Conservation (phyloP, 2,888 invertebrate genomes). For the Drosophila algonquin region DNA sequence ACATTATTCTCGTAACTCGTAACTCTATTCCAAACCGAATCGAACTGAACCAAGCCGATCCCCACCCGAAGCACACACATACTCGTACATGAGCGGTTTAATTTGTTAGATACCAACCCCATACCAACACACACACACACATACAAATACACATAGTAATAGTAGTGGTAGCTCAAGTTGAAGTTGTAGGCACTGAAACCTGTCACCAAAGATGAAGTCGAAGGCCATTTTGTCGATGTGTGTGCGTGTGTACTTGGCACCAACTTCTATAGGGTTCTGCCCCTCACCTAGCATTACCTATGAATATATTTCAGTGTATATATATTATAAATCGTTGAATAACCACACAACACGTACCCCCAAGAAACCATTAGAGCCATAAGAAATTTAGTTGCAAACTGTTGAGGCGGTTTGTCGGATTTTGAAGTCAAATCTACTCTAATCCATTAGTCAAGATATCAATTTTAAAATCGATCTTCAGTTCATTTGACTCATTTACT, state of each 20-base stretch:
- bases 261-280: slow-evolving; percentile 23
- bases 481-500: slow-evolving; percentile 25
- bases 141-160: slow-evolving; percentile 9
- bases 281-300: slow-evolving; percentile 14
- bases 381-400: slow-evolving; percentile 56
- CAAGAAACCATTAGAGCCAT: slow-evolving; percentile 82
- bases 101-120: slow-evolving; percentile 20
- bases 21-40: slow-evolving; percentile 45
- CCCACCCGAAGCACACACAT: slow-evolving; percentile 14
- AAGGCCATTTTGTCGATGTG: slow-evolving; percentile 46
- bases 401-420: slow-evolving; percentile 55
- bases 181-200: slow-evolving; percentile 33
- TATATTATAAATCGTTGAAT: slow-evolving; percentile 12
- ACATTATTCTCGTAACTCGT: slow-evolving; percentile 34
- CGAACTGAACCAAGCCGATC: slow-evolving; percentile 25
- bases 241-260: slow-evolving; percentile 55
- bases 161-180: slow-evolving; percentile 47
- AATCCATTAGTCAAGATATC: slow-evolving; percentile 10
- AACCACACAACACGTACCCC: slow-evolving; percentile 71
- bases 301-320: slow-evolving; percentile 20
- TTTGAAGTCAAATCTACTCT: slow-evolving; percentile 47
- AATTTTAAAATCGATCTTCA: slow-evolving; percentile 34
- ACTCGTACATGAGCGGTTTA: slow-evolving; percentile 45
- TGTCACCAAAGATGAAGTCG: slow-evolving; percentile 28
- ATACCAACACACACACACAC: slow-evolving; percentile 14